Base-by-base conservation (phyloP, 2,888 invertebrate genomes). In the Halictus quadricinctus region DNA sequence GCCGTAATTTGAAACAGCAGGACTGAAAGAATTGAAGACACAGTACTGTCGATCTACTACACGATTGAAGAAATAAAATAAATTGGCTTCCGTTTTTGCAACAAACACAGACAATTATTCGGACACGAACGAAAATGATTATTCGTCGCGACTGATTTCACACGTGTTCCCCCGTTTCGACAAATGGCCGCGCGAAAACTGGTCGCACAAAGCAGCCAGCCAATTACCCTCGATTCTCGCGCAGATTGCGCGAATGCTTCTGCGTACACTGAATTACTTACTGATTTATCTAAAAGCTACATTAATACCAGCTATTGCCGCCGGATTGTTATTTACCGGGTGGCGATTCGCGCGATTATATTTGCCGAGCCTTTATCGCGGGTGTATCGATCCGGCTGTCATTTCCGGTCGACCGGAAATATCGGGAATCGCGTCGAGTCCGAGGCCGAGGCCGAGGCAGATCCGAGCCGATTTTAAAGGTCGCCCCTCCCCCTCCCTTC, bases 361-460 rank as follows among this genome's bases (percentile, higher is more conserved):
- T 81, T 76, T 76, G 81, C 64, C 21, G 75, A 66, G 54, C 48
- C 69, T 48, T 48, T 72, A 58, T 13, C 73, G 50, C 41, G 41
- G 18, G 15, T 64, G 29, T 83, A 75, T 70, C 69, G 41, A 43
- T 41, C 43, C 58, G n/a, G 10, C 46, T 72, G 46, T 72, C 72
- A 80, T 72, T 21, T 12, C 48, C 29, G 69, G 29, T 13, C 46
- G 18, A 18, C 46, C 70, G 73, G 21, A 76, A 83, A 76, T 54
- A n/a, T n/a, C 60, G 13, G 15, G n/a, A n/a, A 1, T 50, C 72
- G 72, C 81, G 10, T 15, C 64, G 64, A 18, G 3, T 2, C 29
- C 15, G 64, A 13, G 29, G 29, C 29, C 0, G 29, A 41, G 41
- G 41, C n/a, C 21, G 69, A 43, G 69, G 69, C 41, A 5, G 41